Evolutionary conservation across 2,797 vertebrate genomes (phyloP), one percentile per base, ranked within the genome.

Genomic region (Anniella stebbinsi): DNA sequence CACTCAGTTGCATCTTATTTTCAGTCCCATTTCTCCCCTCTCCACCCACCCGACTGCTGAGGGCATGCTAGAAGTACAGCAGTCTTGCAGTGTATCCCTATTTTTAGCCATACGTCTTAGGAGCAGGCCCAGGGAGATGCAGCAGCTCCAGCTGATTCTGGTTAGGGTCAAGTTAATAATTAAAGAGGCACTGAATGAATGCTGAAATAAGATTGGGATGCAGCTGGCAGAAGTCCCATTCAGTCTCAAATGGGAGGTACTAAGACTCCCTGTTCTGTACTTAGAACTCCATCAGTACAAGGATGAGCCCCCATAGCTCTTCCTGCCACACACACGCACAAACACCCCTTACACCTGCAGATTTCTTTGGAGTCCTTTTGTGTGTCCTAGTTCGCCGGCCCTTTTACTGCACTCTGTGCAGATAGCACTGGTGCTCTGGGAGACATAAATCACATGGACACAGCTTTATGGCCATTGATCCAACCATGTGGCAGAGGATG

Each of bases 81-180:
- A 57, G 4, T 48, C 57, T 82, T 76, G 41, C 18, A 54, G 5
- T 38, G 1, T 41, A 84, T 78, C n/a, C 73, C 28, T 63, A 84
- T 9, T 45, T 80, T 70, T 48, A 84, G 69, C 33, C 12, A 69
- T 18, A 67, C 36, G 41, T 75, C n/a, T 82, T 48, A 87, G 57
- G 60, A 86, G 21, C 45, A 54, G 87, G 28, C 60, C 69, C 70
- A 89, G 30, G 15, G 23, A 77, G 78, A 69, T 94, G 88, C 93
- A 93, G 91, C 94, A 93, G 93, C 87, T 93, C 94, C 94, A 95
- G 95, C 91, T 95, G 95, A 93, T 96, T 95, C 95, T 96, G 95
- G 93, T 94, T 95, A 94, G 91, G 93, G 93, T 86, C 0, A 91
- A 94, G 94, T 96, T 95, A 96, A 96, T 96, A 96, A 96, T 96